Base-by-base conservation (phyloP, 1,140 invertebrate species). In the Drosophila erecta region DNA sequence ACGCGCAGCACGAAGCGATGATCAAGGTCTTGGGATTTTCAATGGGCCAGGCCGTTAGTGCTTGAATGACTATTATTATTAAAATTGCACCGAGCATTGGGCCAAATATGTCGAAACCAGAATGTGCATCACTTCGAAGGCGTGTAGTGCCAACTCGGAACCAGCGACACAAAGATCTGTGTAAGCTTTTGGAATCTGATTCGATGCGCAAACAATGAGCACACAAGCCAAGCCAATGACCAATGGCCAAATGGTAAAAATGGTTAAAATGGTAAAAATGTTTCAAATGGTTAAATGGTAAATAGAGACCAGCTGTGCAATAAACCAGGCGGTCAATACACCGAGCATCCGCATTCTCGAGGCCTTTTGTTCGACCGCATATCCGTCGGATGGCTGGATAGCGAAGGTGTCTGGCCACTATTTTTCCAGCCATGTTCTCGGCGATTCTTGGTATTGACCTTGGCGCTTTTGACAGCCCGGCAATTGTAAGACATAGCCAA, bases 291-390 rank as follows among this genome's bases (percentile, higher is more conserved):
- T 3, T 0, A 56, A 70, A 69, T 70, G 50, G 50, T 56, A 22
- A 47, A 46, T 30, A 69, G 35, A 37, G 40, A 40, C 33, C 17
- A 24, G n/a, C 49, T 56, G 12, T 56, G 24, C 27, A 20, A 12
- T 37, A 40, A 12, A 8, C 15, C 24, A 27, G 10, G 12, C 59
- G 59, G 47, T 37, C 47, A 65, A 54, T 46, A 66, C 60, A 62
- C 61, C 33, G 20, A 65, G 27, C 40, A 71, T 71, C 67, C 67
- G 67, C 67, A 71, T 71, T 71, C 67, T 27, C 40, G 51, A 55
- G 51, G 49, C 33, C 53, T 57, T 55, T 71, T 71, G 67, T 71
- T 70, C 44, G 27, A 33, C 44, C 66, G 66, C 66, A 54, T 67
- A 54, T 70, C 64, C 66, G 64, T 56, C 51, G 51, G 41, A 40